Evolutionary conservation across 2,113 vertebrate species (phyloP), one percentile per base, ranked within the genome.

Genomic region (Melozone crissalis): DNA sequence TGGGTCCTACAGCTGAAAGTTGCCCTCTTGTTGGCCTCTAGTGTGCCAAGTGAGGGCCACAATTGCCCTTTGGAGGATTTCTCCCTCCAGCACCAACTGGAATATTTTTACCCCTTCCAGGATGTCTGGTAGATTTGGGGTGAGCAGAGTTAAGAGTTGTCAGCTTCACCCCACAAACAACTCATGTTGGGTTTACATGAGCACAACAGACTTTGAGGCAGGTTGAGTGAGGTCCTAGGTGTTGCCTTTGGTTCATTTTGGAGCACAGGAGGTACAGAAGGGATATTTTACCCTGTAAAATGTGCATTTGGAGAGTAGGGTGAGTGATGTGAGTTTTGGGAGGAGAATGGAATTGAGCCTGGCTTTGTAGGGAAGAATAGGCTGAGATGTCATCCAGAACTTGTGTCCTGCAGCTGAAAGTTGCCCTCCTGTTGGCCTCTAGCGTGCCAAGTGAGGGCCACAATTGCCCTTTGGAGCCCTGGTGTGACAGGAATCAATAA

Each of bases 401-500:
- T 52, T 1, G 20, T 58, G 80, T 20, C 28, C 19, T 7, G 0
- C 13, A 52, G 46, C 89, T 88, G 57, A 41, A 41, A 9, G 58
- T 30, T 96, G 96, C 88, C 94, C 92, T 95, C 90, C 15, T 28
- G 44, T 81, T 98, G 92, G 98, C 98, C 97, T 97, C 98, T 98
- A 97, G 98, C 96, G 90, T 99, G 98, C 97, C 90, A 97, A 98
- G 82, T 68, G 41, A 94, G 97, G 95, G 97, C 96, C 96, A 98
- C 52, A 98, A 98, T 98, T 98, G 97, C 97, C 96, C 91, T 98
- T 97, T 89, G 95, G 96, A 97, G 96, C 95, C 58, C 89, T 97
- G 98, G 97, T 98, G 98, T 98, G 98, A 98, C 98, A 98, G 98
- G 98, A 98, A 97, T 98, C 98, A 98, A 97, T 99, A 98, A 99